Conservation (phyloP, 1,140 invertebrate species). For the Himalopsyche phryganea region DNA sequence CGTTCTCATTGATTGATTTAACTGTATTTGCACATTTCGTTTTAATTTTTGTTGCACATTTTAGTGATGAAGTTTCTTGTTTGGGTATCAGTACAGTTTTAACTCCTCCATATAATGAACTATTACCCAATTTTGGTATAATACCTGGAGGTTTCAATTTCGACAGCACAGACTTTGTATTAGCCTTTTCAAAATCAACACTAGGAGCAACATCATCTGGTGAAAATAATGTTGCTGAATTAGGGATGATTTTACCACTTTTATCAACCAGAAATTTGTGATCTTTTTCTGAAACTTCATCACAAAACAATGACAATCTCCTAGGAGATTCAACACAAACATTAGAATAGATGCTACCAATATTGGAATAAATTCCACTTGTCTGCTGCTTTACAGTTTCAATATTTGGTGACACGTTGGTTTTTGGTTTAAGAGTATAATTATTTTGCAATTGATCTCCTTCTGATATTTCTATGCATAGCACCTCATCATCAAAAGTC, state of each 20-base stretch:
- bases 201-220: background rate
- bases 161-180: background rate
- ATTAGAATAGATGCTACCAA: too few relatives aligned
- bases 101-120: too few relatives aligned
- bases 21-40: background rate
- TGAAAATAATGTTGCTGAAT: constrained; percentile 28
- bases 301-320: constrained; percentile 18
- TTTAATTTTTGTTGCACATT: background rate
- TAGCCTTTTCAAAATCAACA: constrained; percentile 1
- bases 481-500: too few relatives aligned
- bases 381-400: too few relatives aligned
- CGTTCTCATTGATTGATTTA: too few relatives aligned
- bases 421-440: too few relatives aligned
- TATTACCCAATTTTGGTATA: background rate
- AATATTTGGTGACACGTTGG: too few relatives aligned
- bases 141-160: too few relatives aligned
- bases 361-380: too few relatives aligned
- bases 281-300: constrained; percentile 21
- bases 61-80: background rate
- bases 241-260: constrained; percentile 27
- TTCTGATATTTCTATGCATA: too few relatives aligned
- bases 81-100: background rate
- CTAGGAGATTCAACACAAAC: background rate
- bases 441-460: too few relatives aligned
- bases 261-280: constrained; percentile 32